These are phyloP conservation scores for Caranx ignobilis DNA, from an alignment of 2,113 vertebrate species.

Conservation along the genomic window DNA sequence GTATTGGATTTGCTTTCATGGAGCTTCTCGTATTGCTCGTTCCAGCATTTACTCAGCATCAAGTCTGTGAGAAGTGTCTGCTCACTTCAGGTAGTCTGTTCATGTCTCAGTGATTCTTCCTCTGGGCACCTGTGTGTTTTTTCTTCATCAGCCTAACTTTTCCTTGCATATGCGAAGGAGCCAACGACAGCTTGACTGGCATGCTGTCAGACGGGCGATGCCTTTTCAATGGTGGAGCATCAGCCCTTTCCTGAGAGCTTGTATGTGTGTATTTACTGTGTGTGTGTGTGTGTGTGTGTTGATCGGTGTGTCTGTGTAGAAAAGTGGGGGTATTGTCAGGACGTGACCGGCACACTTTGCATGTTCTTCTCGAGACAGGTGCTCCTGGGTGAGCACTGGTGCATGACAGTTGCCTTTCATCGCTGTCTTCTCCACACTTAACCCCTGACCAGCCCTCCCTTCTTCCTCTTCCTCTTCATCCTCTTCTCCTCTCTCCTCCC, in stretches of 20 bases:
- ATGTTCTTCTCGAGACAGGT: constrained; percentile 92
- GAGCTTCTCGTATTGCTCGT: constrained; percentile 39
- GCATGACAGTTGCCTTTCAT: constrained; percentile 99
- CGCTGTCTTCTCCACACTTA: constrained; percentile 94
- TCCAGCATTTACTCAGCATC: constrained; percentile 63
- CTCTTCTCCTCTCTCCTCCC: constrained; percentile 71
- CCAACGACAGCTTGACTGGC: constrained; percentile 92
- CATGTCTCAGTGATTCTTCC: constrained; percentile 76
- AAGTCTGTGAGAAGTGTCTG: constrained; percentile 69
- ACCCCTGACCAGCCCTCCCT: constrained; percentile 91
- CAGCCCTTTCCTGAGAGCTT: constrained; percentile 87
- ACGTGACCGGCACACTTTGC: constrained; percentile 90
- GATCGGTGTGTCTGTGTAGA: constrained; percentile 45
- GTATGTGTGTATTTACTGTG: constrained; percentile 79
- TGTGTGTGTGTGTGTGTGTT: constrained; percentile 81
- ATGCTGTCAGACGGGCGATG: constrained; percentile 92
- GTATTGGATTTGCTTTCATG: constrained; percentile 29
- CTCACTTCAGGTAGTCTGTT: constrained; percentile 71
- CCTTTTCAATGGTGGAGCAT: constrained; percentile 87
- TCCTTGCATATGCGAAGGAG: constrained; percentile 89
- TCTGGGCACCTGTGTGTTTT: constrained; percentile 56
- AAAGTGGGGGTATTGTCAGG: constrained; percentile 79
- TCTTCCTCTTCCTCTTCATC: constrained; percentile 59
- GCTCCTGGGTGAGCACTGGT: constrained; percentile 90
- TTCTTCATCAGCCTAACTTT: constrained; percentile 86